phyloP scores from a whole-genome alignment of 2,797 vertebrate species.

The Sebastes oblongus region DNA sequence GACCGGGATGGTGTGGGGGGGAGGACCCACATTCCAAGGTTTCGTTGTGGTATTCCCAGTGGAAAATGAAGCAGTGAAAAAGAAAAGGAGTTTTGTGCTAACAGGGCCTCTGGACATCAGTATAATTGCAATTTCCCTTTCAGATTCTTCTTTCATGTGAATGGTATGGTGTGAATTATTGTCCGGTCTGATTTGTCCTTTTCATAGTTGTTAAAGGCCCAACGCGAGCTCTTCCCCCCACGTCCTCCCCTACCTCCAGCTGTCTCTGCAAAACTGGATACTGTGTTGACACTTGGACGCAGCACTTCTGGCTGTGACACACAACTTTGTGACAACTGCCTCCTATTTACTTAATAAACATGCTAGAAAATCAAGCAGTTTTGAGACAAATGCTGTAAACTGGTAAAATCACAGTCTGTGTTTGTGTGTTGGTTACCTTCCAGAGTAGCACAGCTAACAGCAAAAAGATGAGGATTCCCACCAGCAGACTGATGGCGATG shows the following conservation, averaged over 20 bases:
- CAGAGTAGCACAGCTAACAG: conserved; percentile 96
- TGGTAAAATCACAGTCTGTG: background rate
- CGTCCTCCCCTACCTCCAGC: conserved; percentile 42
- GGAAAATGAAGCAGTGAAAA: conserved; percentile 66
- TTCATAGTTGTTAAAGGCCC: conserved; percentile 54
- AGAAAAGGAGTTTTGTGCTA: conserved; percentile 70
- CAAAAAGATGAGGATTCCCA: conserved; percentile 98
- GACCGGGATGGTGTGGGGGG: conserved; percentile 7
- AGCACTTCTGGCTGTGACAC: background rate
- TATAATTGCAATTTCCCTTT: conserved; percentile 59
- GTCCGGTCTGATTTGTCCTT: conserved; percentile 60
- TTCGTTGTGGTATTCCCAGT: conserved; percentile 78
- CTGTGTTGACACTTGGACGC: conserved; percentile 24
- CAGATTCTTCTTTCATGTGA: conserved; percentile 62
- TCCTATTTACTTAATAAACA: background rate
- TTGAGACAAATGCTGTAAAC: background rate
- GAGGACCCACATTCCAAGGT: conserved; percentile 78
- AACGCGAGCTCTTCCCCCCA: conserved; percentile 26
- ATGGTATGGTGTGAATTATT: conserved; percentile 70
- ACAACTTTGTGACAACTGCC: background rate
- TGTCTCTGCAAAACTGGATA: conserved; percentile 43
- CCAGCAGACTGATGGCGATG: conserved; percentile 98
- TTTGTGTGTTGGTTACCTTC: conserved; percentile 87
- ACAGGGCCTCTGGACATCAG: conserved; percentile 65
- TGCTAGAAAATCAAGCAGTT: background rate